A percentile compares a stretch with the other conserved stretches of the same genome.
phyloP scores from a whole-genome alignment of 1,140 invertebrate genomes.

The Lepidurus apus region DNA sequence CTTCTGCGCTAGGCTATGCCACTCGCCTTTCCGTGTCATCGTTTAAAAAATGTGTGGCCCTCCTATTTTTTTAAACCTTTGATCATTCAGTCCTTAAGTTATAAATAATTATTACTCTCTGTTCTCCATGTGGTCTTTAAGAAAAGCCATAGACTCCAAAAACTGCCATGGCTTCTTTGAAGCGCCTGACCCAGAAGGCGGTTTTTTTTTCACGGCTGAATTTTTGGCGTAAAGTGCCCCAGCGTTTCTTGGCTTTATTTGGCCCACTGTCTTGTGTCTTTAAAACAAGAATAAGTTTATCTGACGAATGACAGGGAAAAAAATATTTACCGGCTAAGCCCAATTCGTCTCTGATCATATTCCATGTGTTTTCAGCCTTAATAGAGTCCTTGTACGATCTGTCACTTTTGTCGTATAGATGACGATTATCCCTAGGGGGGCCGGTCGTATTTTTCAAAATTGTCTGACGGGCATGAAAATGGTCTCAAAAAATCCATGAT shows the following conservation, averaged over 20 bases:
- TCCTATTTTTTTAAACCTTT: neutral
- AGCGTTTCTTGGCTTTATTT: constrained; percentile 6
- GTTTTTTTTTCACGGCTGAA: neutral
- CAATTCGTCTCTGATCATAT: neutral
- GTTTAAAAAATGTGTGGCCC: neutral
- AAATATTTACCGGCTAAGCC: constrained; percentile 1
- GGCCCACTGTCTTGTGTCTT: neutral
- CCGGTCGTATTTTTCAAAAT: too few relatives aligned
- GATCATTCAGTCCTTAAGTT: neutral
- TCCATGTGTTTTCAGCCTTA: constrained; percentile 5
- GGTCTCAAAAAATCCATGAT: too few relatives aligned
- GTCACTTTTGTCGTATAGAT: neutral
- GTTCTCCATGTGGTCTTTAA: constrained; percentile 5
- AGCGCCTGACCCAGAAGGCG: neutral
- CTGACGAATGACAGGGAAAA: neutral
- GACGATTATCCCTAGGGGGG: too few relatives aligned
- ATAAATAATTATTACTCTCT: neutral
- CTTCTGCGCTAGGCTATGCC: neutral
- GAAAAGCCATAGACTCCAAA: neutral
- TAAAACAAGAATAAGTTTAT: neutral
- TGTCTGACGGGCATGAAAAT: too few relatives aligned
- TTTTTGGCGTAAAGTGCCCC: too few relatives aligned
- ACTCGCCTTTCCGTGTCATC: constrained; percentile 3
- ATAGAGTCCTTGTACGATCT: neutral
- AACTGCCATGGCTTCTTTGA: neutral